Conservation (phyloP, 2,888 invertebrate genomes). For the Galerucella calmariensis region DNA sequence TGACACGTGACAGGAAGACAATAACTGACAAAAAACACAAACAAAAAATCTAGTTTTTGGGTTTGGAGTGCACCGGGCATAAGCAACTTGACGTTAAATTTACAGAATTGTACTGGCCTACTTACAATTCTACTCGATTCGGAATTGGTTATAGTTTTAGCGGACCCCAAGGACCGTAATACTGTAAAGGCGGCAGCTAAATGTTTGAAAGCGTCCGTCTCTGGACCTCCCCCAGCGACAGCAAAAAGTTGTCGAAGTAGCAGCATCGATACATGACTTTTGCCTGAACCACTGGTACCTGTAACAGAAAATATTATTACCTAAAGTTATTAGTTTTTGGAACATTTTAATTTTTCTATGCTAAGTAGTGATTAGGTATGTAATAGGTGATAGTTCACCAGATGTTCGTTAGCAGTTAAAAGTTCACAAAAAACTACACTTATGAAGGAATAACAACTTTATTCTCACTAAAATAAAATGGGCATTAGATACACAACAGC, state of each 20-base stretch:
- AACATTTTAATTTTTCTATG: too few species aligned
- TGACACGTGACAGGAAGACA: too few species aligned
- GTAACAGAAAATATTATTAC: conserved; percentile 6
- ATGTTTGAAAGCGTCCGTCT: conserved; percentile 96
- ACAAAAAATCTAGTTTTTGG: neutral
- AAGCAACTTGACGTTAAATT: neutral
- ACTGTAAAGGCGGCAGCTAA: conserved; percentile 95
- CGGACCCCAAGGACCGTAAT: conserved; percentile 88
- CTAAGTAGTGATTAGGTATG: too few species aligned
- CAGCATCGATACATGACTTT: conserved; percentile 93
- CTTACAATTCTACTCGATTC: conserved; percentile 93
- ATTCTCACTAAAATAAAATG: too few species aligned
- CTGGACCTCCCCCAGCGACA: conserved; percentile 92
- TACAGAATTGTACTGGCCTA: conserved; percentile 39
- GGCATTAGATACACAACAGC: too few species aligned
- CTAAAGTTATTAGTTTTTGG: too few species aligned
- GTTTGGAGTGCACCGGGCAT: neutral
- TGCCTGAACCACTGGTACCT: conserved; percentile 93
- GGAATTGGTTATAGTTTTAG: conserved; percentile 89
- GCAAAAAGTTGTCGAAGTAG: conserved; percentile 91
- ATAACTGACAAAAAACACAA: too few species aligned
- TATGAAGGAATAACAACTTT: too few species aligned
- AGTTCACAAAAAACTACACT: too few species aligned
- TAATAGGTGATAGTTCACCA: too few species aligned
- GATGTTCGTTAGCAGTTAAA: too few species aligned